Evolutionary conservation across 2,797 vertebrate genomes (phyloP).

Genomic region (Sparidentex hasta): DNA sequence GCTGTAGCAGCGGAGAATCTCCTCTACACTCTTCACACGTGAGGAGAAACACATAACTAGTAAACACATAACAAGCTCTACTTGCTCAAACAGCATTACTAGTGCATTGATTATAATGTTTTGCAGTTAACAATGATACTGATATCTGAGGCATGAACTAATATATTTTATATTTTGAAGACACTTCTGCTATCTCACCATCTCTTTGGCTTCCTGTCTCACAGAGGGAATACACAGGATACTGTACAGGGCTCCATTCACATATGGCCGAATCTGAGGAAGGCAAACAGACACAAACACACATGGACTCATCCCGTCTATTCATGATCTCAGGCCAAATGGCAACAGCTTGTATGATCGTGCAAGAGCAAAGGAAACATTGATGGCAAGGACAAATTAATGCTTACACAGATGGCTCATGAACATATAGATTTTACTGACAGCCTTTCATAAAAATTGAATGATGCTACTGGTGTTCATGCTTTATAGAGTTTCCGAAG

Average conservation of each 20-base stretch:
- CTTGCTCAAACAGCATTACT: neutral
- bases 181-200: conserved; percentile 87
- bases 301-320: neutral
- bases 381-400: neutral
- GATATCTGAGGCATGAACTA: neutral
- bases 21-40: conserved; percentile 91
- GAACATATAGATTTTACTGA: neutral
- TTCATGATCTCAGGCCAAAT: conserved; percentile 6
- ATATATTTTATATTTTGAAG: conserved; percentile 18
- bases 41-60: conserved; percentile 1
- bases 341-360: neutral
- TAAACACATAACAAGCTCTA: neutral
- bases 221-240: conserved; percentile 92
- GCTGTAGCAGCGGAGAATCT: conserved; percentile 93
- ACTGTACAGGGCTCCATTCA: conserved; percentile 96
- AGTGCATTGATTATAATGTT: neutral
- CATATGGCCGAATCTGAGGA: conserved; percentile 92
- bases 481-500: neutral
- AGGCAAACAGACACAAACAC: conserved; percentile 35
- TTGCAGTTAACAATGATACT: neutral
- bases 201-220: conserved; percentile 93
- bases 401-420: neutral
- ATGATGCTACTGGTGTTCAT: neutral
- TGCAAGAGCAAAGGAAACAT: conserved; percentile 3
- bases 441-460: conserved; percentile 13